These are phyloP conservation scores for Leucoma salicis DNA, from an alignment of 2,888 invertebrate species.

Conservation along the genomic window DNA sequence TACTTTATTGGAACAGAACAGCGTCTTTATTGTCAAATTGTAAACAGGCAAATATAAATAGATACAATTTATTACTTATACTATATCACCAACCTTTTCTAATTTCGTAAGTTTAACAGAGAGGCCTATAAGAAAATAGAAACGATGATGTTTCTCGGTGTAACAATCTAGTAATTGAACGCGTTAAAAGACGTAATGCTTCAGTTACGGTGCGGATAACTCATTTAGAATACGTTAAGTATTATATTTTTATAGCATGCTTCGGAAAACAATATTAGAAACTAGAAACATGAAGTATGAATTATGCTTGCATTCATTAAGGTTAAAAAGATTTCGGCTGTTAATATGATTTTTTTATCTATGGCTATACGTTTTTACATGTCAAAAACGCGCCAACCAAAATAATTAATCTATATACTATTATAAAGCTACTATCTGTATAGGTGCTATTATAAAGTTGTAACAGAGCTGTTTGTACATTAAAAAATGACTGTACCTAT, in stretches of 20 bases:
- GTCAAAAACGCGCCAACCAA: too few species aligned
- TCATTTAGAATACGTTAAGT: slow-evolving; percentile 34
- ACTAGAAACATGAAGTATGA: slow-evolving; percentile 16
- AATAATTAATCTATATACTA: too few species aligned
- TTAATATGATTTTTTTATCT: slow-evolving; percentile 3
- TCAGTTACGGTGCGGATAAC: slow-evolving; percentile 33
- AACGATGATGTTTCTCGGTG: slow-evolving; percentile 39
- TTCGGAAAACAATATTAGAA: slow-evolving; percentile 14
- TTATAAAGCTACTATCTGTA: too few species aligned
- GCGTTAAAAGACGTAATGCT: slow-evolving; percentile 40
- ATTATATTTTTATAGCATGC: slow-evolving; percentile 18
- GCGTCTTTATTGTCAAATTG: slow-evolving; percentile 35
- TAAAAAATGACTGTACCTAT: too few species aligned
- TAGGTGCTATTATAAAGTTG: too few species aligned
- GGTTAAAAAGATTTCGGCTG: slow-evolving; percentile 9
- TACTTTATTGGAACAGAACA: slow-evolving; percentile 5
- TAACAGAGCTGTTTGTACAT: too few species aligned
- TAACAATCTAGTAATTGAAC: slow-evolving; percentile 50
- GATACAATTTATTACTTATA: slow-evolving; percentile 46
- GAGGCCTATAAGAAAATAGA: slow-evolving; percentile 43
- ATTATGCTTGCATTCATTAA: slow-evolving; percentile 23
- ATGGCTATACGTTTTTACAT: too few species aligned
- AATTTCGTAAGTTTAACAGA: slow-evolving; percentile 34
- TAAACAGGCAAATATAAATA: slow-evolving; percentile 52
- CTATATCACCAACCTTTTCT: slow-evolving; percentile 31